Conservation (phyloP, 2,113 vertebrate species). For the Eulacestoma nigropectus region DNA sequence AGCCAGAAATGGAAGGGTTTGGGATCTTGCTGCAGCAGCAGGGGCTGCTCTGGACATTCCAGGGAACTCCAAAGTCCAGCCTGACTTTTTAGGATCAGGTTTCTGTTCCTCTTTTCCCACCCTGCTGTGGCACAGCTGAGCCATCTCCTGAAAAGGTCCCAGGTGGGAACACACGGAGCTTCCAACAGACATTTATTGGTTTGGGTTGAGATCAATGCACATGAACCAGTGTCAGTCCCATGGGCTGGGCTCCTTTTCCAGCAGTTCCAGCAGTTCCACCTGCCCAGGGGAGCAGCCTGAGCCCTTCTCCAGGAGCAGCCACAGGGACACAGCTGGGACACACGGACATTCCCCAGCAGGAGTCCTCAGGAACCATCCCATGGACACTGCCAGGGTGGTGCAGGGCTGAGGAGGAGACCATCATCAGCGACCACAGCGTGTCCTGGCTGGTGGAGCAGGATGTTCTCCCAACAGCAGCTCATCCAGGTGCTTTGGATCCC, state of each 20-base stretch:
- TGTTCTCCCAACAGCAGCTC: neutral
- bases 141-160: neutral
- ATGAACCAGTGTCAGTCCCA: neutral
- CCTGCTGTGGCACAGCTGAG: neutral
- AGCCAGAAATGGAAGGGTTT: neutral
- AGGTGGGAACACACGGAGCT: fast-evolving
- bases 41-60: neutral
- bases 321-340: neutral
- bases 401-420: neutral
- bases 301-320: neutral
- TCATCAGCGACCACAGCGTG: neutral
- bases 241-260: neutral
- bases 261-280: neutral
- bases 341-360: neutral
- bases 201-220: neutral
- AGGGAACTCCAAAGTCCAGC: neutral
- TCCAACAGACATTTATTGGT: conserved; percentile 19
- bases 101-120: neutral
- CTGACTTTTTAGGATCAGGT: neutral
- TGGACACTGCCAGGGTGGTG: neutral
- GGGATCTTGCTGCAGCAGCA: neutral
- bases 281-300: neutral
- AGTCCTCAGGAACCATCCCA: neutral
- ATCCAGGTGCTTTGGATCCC: neutral
- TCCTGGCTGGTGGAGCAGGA: neutral